Percentiles rank a stretch among this genome's conserved stretches.
Evolutionary conservation across 64 coral and sea anemone genomes (phyloP).

Genomic region (Catalaphyllia jardinei): DNA sequence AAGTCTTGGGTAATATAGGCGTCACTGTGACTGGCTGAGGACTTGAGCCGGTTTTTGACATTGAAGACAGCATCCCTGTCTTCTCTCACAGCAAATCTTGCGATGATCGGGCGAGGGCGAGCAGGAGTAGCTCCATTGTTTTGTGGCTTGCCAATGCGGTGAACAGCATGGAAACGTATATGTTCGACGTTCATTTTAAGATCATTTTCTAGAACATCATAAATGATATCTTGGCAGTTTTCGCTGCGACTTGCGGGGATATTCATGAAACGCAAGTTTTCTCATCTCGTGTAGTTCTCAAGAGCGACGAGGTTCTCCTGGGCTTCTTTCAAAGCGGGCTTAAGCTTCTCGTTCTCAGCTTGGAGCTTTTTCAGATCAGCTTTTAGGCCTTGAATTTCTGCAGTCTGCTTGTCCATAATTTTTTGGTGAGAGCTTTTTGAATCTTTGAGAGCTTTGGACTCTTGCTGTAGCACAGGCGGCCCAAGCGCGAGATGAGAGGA

Average conservation of each 20-base stretch:
- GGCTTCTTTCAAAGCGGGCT: background rate
- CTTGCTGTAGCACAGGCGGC: no score
- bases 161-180: background rate
- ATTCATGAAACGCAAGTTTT: background rate
- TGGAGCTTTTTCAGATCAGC: background rate
- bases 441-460: background rate
- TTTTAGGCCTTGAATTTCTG: background rate
- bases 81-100: background rate
- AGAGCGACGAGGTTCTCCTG: background rate
- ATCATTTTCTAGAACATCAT: background rate
- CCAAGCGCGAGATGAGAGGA: no score
- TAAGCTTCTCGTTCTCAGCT: background rate
- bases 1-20: no score
- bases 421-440: background rate
- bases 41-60: no score
- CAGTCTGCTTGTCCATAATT: background rate
- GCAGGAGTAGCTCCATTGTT: background rate
- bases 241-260: background rate
- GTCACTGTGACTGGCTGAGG: no score
- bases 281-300: background rate
- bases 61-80: no score
- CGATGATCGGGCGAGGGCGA: background rate
- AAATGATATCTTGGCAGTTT: background rate
- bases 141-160: background rate
- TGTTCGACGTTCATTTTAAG: background rate